Base-by-base conservation (phyloP, 2,888 invertebrate species). In the Dryobota labecula region DNA sequence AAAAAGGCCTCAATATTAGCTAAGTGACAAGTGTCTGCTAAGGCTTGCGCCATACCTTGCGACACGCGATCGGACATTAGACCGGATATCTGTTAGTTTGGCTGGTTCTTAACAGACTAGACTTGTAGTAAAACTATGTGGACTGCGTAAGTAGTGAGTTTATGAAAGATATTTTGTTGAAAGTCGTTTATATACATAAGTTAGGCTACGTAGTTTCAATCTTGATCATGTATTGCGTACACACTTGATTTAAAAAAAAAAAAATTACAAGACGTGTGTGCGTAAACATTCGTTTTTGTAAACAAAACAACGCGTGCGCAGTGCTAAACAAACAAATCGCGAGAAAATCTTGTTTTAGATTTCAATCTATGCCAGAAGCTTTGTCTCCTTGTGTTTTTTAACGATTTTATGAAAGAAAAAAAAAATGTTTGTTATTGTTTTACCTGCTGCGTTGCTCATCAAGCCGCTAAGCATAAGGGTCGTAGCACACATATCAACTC, bases 1-100 rank as follows among this genome's bases (percentile, higher is more conserved):
- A n/a, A n/a, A n/a, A n/a, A n/a, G n/a, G n/a, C 83, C 85, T 84
- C 81, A 70, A 60, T 73, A 61, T 81, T 51, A 77, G 82, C 56
- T 69, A 75, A 82, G 81, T 77, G 77, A 74, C 74, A 77, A 80
- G 65, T 82, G 76, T 73, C 80, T 62, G 68, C 68, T 74, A 30
- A 75, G 60, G 70, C 51, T 85, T 85, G 73, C 84, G 36, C 73
- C 73, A 83, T 33, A 68, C 33, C 49, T 54, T 83, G 71, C 76
- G 51, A 81, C 81, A 84, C 27, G 45, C 47, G n/a, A 36, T 84
- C 72, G 73, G 73, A 84, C 79, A 63, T 70, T 66, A 75, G 65
- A 70, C 83, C 83, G 84, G 85, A 84, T 81, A 77, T 83, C 71
- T 84, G 74, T 58, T 15, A 20, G 62, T 73, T 27, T 62, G 38